A percentile compares a stretch with the other conserved stretches of the same genome.
Conservation (phyloP, 2,888 invertebrate species). For the Euzophera pinguis region DNA sequence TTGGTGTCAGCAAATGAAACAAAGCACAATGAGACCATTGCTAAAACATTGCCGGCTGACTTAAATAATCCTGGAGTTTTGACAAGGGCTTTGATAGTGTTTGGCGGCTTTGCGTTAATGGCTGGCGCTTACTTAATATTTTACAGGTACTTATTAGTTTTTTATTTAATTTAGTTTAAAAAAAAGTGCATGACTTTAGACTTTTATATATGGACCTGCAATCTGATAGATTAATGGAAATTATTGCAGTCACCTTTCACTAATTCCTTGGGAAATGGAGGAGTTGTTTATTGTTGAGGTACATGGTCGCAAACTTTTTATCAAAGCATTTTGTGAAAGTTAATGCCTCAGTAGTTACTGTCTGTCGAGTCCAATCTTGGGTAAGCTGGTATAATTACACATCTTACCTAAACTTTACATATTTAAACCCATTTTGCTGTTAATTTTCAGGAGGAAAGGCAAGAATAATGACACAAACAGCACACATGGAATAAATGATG, state of each 20-base stretch:
- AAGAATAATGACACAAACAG: conserved; percentile 51
- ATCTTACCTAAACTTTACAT: not conserved
- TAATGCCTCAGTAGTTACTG: too few relatives aligned
- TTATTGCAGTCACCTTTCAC: too few relatives aligned
- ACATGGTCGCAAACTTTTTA: too few relatives aligned
- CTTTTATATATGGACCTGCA: too few relatives aligned
- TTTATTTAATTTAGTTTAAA: conserved; percentile 3
- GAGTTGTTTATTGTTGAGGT: too few relatives aligned
- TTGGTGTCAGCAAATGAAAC: conserved; percentile 15
- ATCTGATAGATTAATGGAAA: too few relatives aligned
- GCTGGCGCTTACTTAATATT: conserved; percentile 69
- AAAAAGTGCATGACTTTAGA: too few relatives aligned
- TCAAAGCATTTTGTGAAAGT: too few relatives aligned
- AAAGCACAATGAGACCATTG: conserved; percentile 21
- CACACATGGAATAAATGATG: conserved; percentile 51
- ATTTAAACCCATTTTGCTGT: not conserved
- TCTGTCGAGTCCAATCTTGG: too few relatives aligned
- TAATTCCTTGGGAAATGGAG: too few relatives aligned
- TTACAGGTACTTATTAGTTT: conserved; percentile 52
- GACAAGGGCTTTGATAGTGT: conserved; percentile 68
- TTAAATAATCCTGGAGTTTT: conserved; percentile 62
- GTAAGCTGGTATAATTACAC: too few relatives aligned
- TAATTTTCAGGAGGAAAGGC: conserved; percentile 58
- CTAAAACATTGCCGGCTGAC: conserved; percentile 35
- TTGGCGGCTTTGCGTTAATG: conserved; percentile 67